Conservation (phyloP, 2,888 invertebrate genomes). For the Troides aeacus region DNA sequence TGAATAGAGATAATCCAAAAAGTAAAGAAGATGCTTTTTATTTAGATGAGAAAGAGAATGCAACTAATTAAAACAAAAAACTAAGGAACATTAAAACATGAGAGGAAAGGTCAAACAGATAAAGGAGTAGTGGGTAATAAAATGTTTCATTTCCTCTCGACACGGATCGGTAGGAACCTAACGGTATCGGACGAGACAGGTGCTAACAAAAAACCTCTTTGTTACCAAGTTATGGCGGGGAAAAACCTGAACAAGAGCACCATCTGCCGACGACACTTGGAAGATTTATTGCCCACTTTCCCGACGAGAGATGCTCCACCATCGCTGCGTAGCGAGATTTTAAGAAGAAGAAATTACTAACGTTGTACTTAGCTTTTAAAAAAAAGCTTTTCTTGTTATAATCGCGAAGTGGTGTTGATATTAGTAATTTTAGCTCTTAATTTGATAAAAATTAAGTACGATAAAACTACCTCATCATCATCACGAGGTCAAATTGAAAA, state of each 20-base stretch:
- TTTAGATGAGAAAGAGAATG: too few species aligned
- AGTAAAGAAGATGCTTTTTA: too few species aligned
- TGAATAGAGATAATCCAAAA: too few species aligned
- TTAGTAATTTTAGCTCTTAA: too few species aligned
- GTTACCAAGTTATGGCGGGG: conserved; percentile 62
- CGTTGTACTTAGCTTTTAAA: too few species aligned
- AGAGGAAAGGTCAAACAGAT: not conserved
- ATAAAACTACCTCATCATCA: too few species aligned
- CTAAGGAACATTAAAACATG: too few species aligned
- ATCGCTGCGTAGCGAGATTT: not conserved
- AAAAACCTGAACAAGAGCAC: conserved; percentile 67
- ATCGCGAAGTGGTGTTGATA: too few species aligned
- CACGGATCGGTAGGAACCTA: conserved; percentile 5
- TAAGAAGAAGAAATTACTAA: not conserved
- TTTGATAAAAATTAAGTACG: too few species aligned
- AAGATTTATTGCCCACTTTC: conserved; percentile 67
- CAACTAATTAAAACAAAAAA: too few species aligned
- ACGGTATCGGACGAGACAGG: conserved; percentile 43
- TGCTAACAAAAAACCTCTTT: conserved; percentile 54
- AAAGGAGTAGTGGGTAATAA: not conserved
- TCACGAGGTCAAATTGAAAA: too few species aligned
- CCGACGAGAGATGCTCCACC: conserved; percentile 43
- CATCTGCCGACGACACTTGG: conserved; percentile 69
- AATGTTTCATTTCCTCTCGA: not conserved
- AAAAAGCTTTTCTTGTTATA: too few species aligned